Evolutionary conservation across 2,113 vertebrate species (phyloP).

Genomic region (Notarius quadriscutis): DNA sequence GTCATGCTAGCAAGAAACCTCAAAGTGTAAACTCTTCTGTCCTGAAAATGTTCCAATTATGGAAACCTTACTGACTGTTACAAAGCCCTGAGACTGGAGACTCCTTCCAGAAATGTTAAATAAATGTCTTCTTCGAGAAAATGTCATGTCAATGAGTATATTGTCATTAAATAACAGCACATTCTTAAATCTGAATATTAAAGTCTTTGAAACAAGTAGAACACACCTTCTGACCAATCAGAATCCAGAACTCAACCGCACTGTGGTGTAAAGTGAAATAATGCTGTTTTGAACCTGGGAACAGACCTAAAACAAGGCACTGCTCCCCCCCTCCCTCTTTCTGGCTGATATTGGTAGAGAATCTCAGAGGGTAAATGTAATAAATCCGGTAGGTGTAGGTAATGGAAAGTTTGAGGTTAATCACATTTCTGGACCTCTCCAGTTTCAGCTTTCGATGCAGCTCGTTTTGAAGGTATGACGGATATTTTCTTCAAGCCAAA

Average conservation of each 20-base stretch:
- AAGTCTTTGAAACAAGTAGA: not conserved
- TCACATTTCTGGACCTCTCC: conserved; percentile 39
- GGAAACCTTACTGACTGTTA: not conserved
- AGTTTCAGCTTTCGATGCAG: not conserved
- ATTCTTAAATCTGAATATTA: not conserved
- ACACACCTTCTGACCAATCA: not conserved
- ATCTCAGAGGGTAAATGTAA: conserved; percentile 14
- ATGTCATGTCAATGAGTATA: not conserved
- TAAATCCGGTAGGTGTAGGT: conserved; percentile 25
- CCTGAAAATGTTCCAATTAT: no score
- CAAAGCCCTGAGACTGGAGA: not conserved
- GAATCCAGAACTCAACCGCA: not conserved
- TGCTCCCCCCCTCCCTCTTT: not conserved
- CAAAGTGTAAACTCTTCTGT: no score
- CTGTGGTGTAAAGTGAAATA: not conserved
- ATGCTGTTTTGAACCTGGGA: not conserved
- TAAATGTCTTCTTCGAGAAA: not conserved
- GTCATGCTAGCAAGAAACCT: no score
- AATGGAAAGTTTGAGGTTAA: conserved; percentile 49
- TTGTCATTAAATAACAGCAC: not conserved
- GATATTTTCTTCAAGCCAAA: conserved; percentile 20
- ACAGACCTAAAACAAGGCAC: not conserved
- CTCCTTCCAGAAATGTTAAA: not conserved
- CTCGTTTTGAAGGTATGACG: conserved; percentile 4
- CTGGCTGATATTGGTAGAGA: not conserved